Conservation (phyloP, 1,140 invertebrate species). For the Neodiprion pinetum region DNA sequence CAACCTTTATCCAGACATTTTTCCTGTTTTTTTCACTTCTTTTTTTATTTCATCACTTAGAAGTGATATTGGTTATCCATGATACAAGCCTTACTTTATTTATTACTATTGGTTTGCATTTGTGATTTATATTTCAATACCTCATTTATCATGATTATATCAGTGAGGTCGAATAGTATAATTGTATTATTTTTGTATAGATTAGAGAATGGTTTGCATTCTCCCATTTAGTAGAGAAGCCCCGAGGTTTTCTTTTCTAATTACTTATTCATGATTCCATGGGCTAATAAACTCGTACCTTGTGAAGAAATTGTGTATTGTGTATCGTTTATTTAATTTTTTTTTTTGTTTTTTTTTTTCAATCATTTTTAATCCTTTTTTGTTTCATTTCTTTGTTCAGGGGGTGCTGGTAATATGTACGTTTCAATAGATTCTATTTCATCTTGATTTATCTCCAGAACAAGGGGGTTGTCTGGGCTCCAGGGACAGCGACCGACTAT, state of each 20-base stretch:
- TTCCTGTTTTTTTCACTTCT: conserved; percentile 24
- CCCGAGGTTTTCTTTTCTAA: not conserved
- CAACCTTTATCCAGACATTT: conserved; percentile 45
- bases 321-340: conserved; percentile 14
- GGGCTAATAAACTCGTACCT: no score
- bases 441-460: conserved; percentile 59
- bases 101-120: not conserved
- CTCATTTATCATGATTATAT: not conserved
- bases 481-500: conserved; percentile 63
- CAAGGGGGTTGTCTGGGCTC: conserved; percentile 61
- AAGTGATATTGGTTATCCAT: not conserved
- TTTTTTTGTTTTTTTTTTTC: not conserved
- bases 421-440: conserved; percentile 6
- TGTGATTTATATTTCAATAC: not conserved
- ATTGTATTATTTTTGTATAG: not conserved
- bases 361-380: conserved; percentile 14
- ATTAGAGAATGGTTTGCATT: not conserved
- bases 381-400: conserved; percentile 13
- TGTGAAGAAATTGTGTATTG: no score
- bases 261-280: no score
- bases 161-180: not conserved
- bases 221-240: not conserved
- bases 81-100: not conserved
- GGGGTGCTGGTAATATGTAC: not conserved
- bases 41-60: conserved; percentile 30